These are phyloP conservation scores for Rhea americana DNA, from an alignment of 2,113 vertebrate species.

Conservation along the genomic window DNA sequence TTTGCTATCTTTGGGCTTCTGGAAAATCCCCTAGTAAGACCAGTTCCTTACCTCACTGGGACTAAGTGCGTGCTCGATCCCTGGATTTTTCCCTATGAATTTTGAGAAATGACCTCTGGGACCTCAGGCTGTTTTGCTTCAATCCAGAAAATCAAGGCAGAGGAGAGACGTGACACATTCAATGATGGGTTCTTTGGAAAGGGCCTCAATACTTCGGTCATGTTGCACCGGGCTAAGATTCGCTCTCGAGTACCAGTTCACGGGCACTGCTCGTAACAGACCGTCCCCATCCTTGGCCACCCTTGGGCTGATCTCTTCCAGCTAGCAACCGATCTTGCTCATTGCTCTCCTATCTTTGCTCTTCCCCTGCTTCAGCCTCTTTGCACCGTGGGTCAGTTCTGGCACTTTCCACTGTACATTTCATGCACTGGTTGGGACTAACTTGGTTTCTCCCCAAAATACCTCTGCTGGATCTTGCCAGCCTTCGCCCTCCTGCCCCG, in stretches of 20 bases:
- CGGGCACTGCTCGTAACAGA: no score
- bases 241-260: rapidly evolving
- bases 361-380: background rate
- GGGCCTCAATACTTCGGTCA: rapidly evolving
- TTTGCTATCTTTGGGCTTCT: background rate
- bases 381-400: background rate
- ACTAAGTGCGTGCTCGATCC: background rate
- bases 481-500: no score
- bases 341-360: background rate
- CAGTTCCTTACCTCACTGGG: background rate
- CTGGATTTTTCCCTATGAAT: background rate
- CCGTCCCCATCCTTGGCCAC: background rate
- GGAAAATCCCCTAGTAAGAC: background rate
- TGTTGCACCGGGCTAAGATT: rapidly evolving
- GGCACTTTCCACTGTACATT: background rate
- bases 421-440: background rate
- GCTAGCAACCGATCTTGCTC: background rate
- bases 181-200: background rate
- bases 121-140: background rate
- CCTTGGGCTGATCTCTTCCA: background rate
- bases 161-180: background rate
- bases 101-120: background rate
- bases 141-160: background rate
- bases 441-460: background rate
- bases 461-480: no score